Conservation (phyloP, 2,888 invertebrate genomes). For the Cryptus viduatorius region DNA sequence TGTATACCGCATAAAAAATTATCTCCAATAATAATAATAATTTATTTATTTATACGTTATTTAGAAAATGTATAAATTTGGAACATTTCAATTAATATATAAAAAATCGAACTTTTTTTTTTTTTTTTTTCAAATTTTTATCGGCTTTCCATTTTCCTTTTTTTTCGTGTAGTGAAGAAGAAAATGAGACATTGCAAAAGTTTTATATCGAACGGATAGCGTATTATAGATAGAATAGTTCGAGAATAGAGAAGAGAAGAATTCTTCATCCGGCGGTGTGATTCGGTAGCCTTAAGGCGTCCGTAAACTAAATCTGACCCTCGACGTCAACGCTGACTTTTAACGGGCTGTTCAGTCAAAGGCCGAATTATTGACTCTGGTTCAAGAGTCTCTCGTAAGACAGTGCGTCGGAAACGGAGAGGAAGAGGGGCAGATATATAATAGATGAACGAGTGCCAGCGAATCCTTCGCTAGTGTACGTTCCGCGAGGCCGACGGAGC, state of each 20-base stretch:
- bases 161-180: background rate
- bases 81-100: no score
- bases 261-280: conserved; percentile 40
- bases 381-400: conserved; percentile 75
- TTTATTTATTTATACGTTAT: no score
- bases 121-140: no score
- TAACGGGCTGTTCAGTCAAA: conserved; percentile 80
- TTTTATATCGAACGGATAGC: conserved; percentile 38
- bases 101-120: no score
- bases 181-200: conserved; percentile 8
- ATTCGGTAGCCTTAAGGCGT: conserved; percentile 21
- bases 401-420: conserved; percentile 16
- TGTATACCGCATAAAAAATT: no score
- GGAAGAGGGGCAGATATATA: background rate
- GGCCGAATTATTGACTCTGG: conserved; percentile 80
- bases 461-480: conserved; percentile 52
- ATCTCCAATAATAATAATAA: no score
- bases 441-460: conserved; percentile 52
- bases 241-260: conserved; percentile 23
- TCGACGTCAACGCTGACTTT: conserved; percentile 80
- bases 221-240: conserved; percentile 42
- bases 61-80: no score
- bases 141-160: background rate
- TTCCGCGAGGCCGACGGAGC: conserved; percentile 61
- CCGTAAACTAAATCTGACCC: conserved; percentile 80